Percentiles rank a stretch among this genome's conserved stretches.
These are phyloP conservation scores for Meleagris gallopavo DNA, from an alignment of 2,113 vertebrate species.

Conservation along the genomic window DNA sequence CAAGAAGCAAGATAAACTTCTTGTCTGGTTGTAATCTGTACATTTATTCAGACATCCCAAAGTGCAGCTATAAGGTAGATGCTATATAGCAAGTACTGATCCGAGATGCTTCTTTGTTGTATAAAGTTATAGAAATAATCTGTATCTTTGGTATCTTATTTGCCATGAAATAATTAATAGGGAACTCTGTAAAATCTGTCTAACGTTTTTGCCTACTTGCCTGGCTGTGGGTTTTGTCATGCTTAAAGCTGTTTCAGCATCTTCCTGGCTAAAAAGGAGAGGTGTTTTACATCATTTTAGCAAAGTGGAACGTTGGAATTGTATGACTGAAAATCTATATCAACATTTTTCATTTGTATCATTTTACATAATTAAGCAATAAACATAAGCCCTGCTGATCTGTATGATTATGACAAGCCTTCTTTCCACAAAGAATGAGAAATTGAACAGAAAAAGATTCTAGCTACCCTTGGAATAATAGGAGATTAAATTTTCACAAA, in stretches of 20 bases:
- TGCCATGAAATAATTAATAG: background rate
- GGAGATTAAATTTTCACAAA: background rate
- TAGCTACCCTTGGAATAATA: background rate
- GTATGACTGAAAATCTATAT: constrained; percentile 64
- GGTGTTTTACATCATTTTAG: constrained; percentile 59
- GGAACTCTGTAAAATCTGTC: background rate
- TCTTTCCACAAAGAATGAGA: background rate
- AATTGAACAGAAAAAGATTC: background rate
- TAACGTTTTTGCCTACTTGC: background rate
- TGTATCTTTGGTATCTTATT: background rate
- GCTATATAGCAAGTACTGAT: background rate
- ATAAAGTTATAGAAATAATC: background rate
- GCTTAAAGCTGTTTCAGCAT: constrained; percentile 46
- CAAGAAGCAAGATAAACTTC: background rate
- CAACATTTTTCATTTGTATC: constrained; percentile 62
- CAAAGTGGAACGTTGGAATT: constrained; percentile 40
- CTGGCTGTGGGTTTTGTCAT: background rate
- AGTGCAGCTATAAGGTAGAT: background rate
- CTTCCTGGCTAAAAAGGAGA: constrained; percentile 27
- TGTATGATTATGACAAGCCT: background rate
- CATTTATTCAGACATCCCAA: background rate
- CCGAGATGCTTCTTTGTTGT: background rate
- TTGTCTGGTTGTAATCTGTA: background rate
- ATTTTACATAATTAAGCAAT: constrained; percentile 56
- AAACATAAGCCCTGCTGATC: constrained; percentile 16